Evolutionary conservation across 2,888 invertebrate genomes (phyloP), one percentile per base, ranked within the genome.

Genomic region (Lottia scabra): DNA sequence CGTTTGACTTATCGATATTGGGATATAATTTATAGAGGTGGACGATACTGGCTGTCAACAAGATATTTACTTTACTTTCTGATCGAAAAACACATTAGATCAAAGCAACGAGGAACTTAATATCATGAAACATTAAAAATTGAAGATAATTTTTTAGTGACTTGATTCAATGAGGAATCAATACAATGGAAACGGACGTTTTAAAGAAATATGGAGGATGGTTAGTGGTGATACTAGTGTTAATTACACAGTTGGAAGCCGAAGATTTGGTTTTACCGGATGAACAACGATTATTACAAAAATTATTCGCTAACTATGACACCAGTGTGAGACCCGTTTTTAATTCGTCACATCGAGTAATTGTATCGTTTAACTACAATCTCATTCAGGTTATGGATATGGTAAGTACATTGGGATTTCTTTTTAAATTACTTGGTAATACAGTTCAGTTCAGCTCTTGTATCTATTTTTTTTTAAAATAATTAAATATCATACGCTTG

Each of bases 361-460:
- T 88, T 19, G 91, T 92, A 65, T 83, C 88, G 75, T 89, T 92
- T 43, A 91, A 91, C 46, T 90, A 91, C 79, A 91, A 91, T 0
- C 87, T 91, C 63, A 91, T 91, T 56, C 91, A 91, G 81, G 91
- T 91, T 67, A 91, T 91, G 86, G 91, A 91, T 81, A 90, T 91
- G 91, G 91, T 91, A 80, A 89, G 90, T 80, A 38, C 19, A 13
- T 23, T 67, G 10, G 27, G 65, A 12, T 64, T 27, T 64, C 3
- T 62, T 16, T 19, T 26, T 43, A 46, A 5, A 27, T 56, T 38
- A 6, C 10, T 38, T 1, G 38, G 5, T 10, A 10, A 38, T 38
- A 38, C 38, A 38, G 38, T 1, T 38, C 38, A 38, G 38, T 8
- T 38, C 10, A 30, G 30, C 38, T 38, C 38, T 38, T 38, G 8